Percentiles rank a stretch among this genome's conserved stretches.
Evolutionary conservation across 2,888 invertebrate species (phyloP).

Genomic region (Anoplius nigerrimus): DNA sequence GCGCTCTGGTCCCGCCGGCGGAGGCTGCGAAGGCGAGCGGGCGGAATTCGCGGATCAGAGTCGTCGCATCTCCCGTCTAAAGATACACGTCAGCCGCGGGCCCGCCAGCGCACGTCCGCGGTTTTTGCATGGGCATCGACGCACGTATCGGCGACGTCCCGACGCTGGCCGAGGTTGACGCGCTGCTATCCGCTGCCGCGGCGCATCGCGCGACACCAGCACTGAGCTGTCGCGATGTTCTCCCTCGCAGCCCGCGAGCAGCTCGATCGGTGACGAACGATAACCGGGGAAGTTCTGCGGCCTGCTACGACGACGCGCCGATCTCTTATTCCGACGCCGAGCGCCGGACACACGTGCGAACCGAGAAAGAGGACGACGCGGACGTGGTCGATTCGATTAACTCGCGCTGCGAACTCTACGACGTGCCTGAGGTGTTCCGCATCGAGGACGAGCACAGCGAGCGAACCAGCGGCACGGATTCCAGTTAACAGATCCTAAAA

Average conservation of each 20-base stretch:
- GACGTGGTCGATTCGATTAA: neutral
- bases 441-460: neutral
- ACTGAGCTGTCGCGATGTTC: neutral
- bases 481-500: constrained; percentile 46
- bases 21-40: constrained; percentile 72
- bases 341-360: constrained; percentile 47
- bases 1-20: constrained; percentile 70
- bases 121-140: constrained; percentile 56
- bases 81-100: constrained; percentile 57
- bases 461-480: neutral
- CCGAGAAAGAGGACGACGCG: constrained; percentile 33
- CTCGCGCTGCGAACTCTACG: no score
- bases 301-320: no score
- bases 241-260: constrained; percentile 2
- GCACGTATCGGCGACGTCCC: constrained; percentile 39
- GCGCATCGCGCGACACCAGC: constrained; percentile 17
- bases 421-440: neutral
- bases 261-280: constrained; percentile 51
- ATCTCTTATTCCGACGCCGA: no score
- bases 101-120: constrained; percentile 35
- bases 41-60: constrained; percentile 73
- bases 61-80: constrained; percentile 72
- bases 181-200: neutral
- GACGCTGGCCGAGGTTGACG: constrained; percentile 48
- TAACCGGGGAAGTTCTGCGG: neutral